These are phyloP conservation scores for Apis laboriosa DNA, from an alignment of 1,140 invertebrate species.

Conservation along the genomic window DNA sequence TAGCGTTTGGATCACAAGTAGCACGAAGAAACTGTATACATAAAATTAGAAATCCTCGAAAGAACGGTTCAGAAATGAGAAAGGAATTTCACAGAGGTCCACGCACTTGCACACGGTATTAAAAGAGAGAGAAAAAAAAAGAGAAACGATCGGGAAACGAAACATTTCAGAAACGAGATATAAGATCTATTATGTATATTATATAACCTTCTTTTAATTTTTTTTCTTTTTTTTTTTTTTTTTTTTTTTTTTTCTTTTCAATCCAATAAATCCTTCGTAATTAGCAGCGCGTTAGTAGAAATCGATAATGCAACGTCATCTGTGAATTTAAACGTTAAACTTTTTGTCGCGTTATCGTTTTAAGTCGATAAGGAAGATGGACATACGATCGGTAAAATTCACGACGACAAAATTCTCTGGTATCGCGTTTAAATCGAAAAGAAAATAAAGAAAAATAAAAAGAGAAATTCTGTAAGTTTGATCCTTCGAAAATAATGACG, in stretches of 20 bases:
- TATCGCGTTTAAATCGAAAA: no score
- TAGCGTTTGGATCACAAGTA: slow-evolving; percentile 50
- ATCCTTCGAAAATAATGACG: slow-evolving; percentile 53
- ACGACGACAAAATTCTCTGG: no score
- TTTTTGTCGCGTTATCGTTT: no score
- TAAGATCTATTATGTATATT: neutral
- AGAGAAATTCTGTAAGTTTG: slow-evolving; percentile 10
- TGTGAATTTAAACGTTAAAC: no score
- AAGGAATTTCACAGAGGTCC: neutral
- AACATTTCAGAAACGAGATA: no score
- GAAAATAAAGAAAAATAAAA: neutral
- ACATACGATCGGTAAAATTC: no score
- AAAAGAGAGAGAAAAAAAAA: neutral
- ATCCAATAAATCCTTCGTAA: neutral
- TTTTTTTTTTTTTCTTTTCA: neutral
- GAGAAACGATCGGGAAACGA: neutral
- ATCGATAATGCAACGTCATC: no score
- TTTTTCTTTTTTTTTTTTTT: neutral
- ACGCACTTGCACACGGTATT: neutral
- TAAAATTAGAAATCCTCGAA: neutral
- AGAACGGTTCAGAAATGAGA: neutral
- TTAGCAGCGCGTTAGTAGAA: no score
- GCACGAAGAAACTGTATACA: slow-evolving; percentile 31
- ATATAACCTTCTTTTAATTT: neutral
- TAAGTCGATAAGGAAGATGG: no score